Base-by-base conservation (phyloP, 1,140 invertebrate genomes). In the Trichoplusia ni region DNA sequence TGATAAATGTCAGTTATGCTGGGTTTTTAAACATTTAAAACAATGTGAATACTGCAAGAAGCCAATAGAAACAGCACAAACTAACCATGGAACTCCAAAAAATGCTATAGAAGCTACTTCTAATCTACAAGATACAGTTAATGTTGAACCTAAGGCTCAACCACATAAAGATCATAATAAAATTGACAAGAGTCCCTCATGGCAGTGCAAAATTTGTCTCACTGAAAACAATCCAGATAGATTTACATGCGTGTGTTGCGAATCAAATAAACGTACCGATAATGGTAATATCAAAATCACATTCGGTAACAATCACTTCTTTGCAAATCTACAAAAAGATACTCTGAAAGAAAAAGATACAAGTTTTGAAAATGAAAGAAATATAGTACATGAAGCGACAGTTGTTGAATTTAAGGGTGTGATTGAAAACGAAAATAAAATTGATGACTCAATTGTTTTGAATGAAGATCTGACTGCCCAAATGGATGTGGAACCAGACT, bases 131-230 rank as follows among this genome's bases (percentile, higher is more conserved):
- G 42, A 53, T n/a, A 16, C 37, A 9, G 40, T n/a, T 3, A 7
- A 38, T 54, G 7, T 8, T 44, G 9, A 67, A 54, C 33, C n/a
- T n/a, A n/a, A n/a, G n/a, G n/a, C n/a, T n/a, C n/a, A n/a, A n/a
- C n/a, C n/a, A n/a, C n/a, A n/a, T n/a, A n/a, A n/a, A n/a, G n/a
- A n/a, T n/a, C n/a, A n/a, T n/a, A n/a, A n/a, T n/a, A 60, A 62
- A 40, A 11, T 21, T 14, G 13, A 53, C 18, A 54, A 44, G 16
- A 7, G 14, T 14, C 2, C 14, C 27, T 33, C 14, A 49, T 84
- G 82, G 82, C 54, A 77, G 58, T 85, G 82, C 46, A 51, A 71
- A 38, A 62, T 80, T 53, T 87, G 79, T 40, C 60, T 82, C 5
- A 78, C 72, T 4, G 63, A 21, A 1, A 75, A 75, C 31, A 78